Conservation (phyloP, 2,888 invertebrate species). For the Oithona nana region DNA sequence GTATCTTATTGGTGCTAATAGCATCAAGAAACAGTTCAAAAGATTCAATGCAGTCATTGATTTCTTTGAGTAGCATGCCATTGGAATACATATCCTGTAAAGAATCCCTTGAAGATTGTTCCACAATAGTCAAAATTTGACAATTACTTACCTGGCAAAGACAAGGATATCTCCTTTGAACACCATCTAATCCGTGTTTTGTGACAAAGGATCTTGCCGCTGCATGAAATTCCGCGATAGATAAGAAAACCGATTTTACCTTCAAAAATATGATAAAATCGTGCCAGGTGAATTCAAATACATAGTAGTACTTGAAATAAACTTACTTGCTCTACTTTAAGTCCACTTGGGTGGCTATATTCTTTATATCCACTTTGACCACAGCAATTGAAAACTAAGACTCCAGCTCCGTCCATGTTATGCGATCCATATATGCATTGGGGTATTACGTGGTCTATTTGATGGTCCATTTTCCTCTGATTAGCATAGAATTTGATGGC, state of each 20-base stretch:
- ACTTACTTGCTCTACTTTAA: neutral
- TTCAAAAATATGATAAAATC: too few species aligned
- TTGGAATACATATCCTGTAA: constrained; percentile 3
- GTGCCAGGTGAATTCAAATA: too few species aligned
- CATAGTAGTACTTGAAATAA: too few species aligned
- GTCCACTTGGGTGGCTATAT: neutral
- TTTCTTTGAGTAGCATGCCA: neutral
- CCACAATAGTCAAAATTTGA: neutral
- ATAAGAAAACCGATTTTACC: too few species aligned
- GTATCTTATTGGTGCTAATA: neutral
- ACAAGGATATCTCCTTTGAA: neutral
- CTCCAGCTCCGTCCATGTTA: constrained; percentile 12
- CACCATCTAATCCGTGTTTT: neutral
- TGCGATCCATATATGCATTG: constrained; percentile 1
- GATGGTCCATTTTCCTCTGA: neutral
- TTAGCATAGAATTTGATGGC: neutral
- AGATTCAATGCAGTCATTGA: neutral
- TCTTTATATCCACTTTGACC: neutral
- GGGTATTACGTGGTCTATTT: neutral
- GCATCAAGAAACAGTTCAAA: neutral
- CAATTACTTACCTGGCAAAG: neutral
- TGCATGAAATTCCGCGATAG: constrained; percentile 9
- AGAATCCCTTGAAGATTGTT: neutral
- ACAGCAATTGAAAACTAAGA: constrained; percentile 3
- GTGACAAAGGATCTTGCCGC: neutral